Percentiles rank a stretch among this genome's conserved stretches.
These are phyloP conservation scores for Hucho hucho DNA, from an alignment of 2,113 vertebrate genomes.

Conservation along the genomic window DNA sequence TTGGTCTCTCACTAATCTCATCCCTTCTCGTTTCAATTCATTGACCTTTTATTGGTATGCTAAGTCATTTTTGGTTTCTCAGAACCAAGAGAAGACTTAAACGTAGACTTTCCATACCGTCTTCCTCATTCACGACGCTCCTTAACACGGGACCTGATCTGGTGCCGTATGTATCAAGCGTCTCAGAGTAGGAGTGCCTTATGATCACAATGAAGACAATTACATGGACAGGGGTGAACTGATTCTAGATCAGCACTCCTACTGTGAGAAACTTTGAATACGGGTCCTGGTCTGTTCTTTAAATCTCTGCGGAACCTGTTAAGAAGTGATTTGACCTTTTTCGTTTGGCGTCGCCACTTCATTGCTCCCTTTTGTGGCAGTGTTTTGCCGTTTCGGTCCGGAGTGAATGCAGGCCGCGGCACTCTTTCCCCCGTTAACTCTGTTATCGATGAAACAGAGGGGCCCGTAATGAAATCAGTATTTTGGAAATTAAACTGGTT, in stretches of 20 bases:
- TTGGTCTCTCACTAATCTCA: neutral
- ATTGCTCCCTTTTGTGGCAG: neutral
- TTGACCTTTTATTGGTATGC: neutral
- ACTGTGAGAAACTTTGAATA: neutral
- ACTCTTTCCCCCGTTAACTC: constrained; percentile 31
- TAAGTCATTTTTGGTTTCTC: neutral
- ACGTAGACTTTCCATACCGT: neutral
- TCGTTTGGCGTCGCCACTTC: too few species aligned
- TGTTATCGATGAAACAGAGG: constrained; percentile 43
- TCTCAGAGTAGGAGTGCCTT: too few species aligned
- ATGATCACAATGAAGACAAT: too few species aligned
- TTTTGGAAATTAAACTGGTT: constrained; percentile 54
- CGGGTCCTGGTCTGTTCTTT: neutral
- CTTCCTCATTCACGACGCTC: neutral
- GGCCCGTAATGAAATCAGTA: constrained; percentile 48
- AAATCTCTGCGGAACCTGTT: neutral
- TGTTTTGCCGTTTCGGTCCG: neutral
- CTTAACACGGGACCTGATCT: neutral
- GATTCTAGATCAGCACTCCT: too few species aligned
- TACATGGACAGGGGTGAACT: too few species aligned
- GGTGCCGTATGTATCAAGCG: neutral
- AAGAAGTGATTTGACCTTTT: neutral
- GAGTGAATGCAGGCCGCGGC: neutral
- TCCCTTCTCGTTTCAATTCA: neutral
- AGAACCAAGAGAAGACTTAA: neutral